phyloP scores from a whole-genome alignment of 2,888 invertebrate species.

The Megaustenia siamemsis region DNA sequence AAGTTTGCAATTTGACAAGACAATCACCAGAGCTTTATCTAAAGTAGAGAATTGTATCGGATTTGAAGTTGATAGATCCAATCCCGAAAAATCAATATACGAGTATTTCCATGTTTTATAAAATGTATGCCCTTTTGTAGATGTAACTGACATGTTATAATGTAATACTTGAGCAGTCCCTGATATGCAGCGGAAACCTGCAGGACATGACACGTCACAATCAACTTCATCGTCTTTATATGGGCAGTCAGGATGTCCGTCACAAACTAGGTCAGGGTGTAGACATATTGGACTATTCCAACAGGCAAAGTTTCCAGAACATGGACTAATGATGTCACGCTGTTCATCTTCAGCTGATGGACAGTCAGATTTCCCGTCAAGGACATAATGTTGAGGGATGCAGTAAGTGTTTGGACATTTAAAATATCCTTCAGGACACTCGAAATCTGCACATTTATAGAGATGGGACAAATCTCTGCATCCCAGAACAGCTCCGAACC shows the following conservation, averaged over 20 bases:
- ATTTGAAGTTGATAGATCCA: conserved; percentile 3
- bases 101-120: not conserved
- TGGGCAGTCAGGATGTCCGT: conserved; percentile 57
- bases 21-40: too few species aligned
- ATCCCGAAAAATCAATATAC: conserved; percentile 11
- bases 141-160: not conserved
- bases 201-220: conserved; percentile 56
- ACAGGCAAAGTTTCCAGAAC: conserved; percentile 25
- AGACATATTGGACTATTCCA: conserved; percentile 49
- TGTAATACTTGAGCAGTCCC: conserved; percentile 43
- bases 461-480: conserved; percentile 79
- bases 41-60: not conserved
- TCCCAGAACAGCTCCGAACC: conserved; percentile 6
- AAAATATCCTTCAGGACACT: conserved; percentile 32
- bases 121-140: conserved; percentile 2
- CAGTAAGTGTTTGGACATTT: conserved; percentile 39
- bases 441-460: conserved; percentile 32
- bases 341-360: conserved; percentile 26
- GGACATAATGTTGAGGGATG: not conserved
- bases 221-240: conserved; percentile 60
- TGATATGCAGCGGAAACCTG: conserved; percentile 54
- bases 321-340: not conserved
- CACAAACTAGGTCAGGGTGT: conserved; percentile 56
- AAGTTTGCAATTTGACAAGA: not conserved
- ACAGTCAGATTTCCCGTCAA: conserved; percentile 10